Percentiles rank a stretch among this genome's conserved stretches.
Conservation (phyloP, 2,888 invertebrate species). For the Deilephila porcellus region DNA sequence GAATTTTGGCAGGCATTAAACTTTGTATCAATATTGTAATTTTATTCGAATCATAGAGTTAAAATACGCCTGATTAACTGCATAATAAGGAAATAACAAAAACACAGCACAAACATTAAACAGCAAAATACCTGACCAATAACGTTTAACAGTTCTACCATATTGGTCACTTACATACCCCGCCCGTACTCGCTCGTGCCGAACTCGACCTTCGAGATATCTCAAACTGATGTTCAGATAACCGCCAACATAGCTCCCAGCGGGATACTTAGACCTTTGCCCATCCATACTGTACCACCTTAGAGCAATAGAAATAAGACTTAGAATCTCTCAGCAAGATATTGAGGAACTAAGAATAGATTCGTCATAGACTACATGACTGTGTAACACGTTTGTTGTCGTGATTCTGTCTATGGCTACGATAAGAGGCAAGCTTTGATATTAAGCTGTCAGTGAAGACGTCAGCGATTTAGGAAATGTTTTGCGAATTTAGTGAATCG, state of each 20-base stretch:
- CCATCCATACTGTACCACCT: slow-evolving; percentile 44
- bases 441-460: slow-evolving; percentile 40
- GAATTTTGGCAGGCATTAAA: too few relatives aligned
- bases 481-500: neutral
- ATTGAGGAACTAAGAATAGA: slow-evolving; percentile 57
- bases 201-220: slow-evolving; percentile 76
- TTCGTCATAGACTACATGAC: slow-evolving; percentile 73
- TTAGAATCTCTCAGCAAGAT: slow-evolving; percentile 42
- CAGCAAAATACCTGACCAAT: slow-evolving; percentile 12
- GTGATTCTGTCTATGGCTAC: slow-evolving; percentile 64
- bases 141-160: slow-evolving; percentile 48
- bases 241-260: slow-evolving; percentile 77
- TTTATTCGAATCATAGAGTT: too few relatives aligned
- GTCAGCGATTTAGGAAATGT: slow-evolving; percentile 1
- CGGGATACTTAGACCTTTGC: slow-evolving; percentile 63
- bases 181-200: slow-evolving; percentile 68
- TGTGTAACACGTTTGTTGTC: slow-evolving; percentile 70
- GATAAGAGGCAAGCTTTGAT: slow-evolving; percentile 46
- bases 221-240: slow-evolving; percentile 78
- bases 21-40: too few relatives aligned
- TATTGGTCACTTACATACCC: slow-evolving; percentile 61
- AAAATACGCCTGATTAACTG: too few relatives aligned
- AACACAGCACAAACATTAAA: neutral
- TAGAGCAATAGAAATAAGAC: slow-evolving; percentile 49
- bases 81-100: neutral